These are phyloP conservation scores for Daktulosphaira vitifoliae DNA, from an alignment of 1,140 invertebrate genomes.

Conservation along the genomic window DNA sequence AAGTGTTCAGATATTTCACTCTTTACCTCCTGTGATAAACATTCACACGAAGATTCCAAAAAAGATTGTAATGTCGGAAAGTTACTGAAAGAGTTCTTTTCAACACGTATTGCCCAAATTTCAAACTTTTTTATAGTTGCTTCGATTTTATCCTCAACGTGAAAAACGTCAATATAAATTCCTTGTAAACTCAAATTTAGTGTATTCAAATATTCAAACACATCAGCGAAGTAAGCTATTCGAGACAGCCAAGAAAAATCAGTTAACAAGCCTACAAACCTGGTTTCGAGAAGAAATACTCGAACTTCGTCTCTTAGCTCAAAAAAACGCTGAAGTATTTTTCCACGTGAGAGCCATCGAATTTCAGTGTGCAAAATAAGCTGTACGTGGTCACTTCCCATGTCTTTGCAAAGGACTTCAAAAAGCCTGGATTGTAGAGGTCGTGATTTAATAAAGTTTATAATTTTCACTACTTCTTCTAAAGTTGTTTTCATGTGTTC, in stretches of 20 bases:
- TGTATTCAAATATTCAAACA: conserved; percentile 13
- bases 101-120: conserved; percentile 2
- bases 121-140: conserved; percentile 38
- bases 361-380: conserved; percentile 42
- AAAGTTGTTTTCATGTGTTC: conserved; percentile 30
- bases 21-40: not conserved
- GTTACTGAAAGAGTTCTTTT: not conserved
- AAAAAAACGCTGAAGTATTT: conserved; percentile 42
- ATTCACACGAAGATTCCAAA: not conserved
- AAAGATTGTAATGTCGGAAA: conserved; percentile 3
- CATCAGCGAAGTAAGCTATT: not conserved
- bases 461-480: conserved; percentile 33
- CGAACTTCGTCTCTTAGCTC: conserved; percentile 40
- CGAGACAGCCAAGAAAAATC: not conserved
- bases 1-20: no score
- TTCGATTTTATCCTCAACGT: conserved; percentile 39
- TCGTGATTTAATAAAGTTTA: conserved; percentile 37
- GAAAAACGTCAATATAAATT: conserved; percentile 36
- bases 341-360: conserved; percentile 42
- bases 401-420: conserved; percentile 41
- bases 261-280: not conserved
- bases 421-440: conserved; percentile 34
- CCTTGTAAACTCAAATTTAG: conserved; percentile 21
- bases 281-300: conserved; percentile 4
- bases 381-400: conserved; percentile 41